Evolutionary conservation across 1,140 invertebrate species (phyloP), one percentile per base, ranked within the genome.

Genomic region (Lethrus apterus): DNA sequence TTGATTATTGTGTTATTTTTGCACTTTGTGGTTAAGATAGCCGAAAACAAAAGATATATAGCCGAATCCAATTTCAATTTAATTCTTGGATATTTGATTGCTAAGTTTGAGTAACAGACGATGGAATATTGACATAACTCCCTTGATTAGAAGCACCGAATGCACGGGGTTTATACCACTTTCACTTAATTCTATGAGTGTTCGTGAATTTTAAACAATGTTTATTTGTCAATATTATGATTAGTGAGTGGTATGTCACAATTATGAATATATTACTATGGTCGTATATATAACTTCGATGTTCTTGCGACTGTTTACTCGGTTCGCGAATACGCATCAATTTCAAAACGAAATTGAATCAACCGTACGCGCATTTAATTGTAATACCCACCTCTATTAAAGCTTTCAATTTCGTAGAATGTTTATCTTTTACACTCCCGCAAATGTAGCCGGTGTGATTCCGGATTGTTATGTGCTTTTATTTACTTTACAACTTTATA

Each of bases 211-310:
- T 58, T 56, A 58, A 57, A 58, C 56, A 56, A 58, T 56, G 55
- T 53, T 42, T 43, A 24, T 33, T 50, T 50, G 52, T 59, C 57
- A 59, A 59, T 59, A 59, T 59, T 59, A 54, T 59, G 43, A 54
- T 57, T 57, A 34, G 46, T 38, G 56, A 53, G 54, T 53, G 51
- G 36, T 47, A 51, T 56, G 50, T 57, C 45, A 53, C 53, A 52
- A 59, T 59, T 59, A 59, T 59, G 57, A 57, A 59, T 57, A 57
- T 51, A 59, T 59, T 57, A 56, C 40, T 11, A 45, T 31, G n/a
- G n/a, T n/a, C n/a, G n/a, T n/a, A n/a, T 34, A 14, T 18, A 34
- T 48, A 41, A 35, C 11, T 33, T 33, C 23, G 48, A 48, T 44
- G 48, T 34, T 47, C 41, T 50, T 51, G 35, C 35, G 26, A 32